Percentiles rank a stretch among this genome's conserved stretches.
Conservation (phyloP, 1,140 invertebrate genomes). For the Drosophila cardini region DNA sequence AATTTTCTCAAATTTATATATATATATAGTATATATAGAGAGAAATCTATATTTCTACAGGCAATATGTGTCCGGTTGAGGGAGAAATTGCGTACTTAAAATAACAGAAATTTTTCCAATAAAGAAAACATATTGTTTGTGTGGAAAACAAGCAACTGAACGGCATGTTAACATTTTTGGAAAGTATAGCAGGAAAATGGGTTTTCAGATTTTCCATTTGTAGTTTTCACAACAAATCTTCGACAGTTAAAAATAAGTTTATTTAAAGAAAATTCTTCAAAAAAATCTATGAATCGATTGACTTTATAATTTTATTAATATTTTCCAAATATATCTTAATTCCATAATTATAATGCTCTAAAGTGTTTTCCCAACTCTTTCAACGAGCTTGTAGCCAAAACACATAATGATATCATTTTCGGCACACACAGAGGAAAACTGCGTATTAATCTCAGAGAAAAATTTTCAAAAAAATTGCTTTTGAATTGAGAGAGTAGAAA, state of each 20-base stretch:
- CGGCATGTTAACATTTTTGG: neutral
- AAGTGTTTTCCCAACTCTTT: neutral
- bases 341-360: neutral
- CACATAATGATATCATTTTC: conserved; percentile 13
- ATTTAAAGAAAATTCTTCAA: neutral
- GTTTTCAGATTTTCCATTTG: too few species aligned
- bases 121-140: neutral
- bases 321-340: neutral
- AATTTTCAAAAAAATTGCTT: neutral
- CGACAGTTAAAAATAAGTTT: too few species aligned
- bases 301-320: neutral
- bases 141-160: neutral
- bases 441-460: conserved; percentile 22
- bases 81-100: neutral
- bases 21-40: neutral
- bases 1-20: neutral
- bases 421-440: neutral
- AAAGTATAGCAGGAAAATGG: too few species aligned
- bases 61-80: neutral
- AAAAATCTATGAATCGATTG: neutral
- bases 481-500: neutral
- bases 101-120: neutral
- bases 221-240: too few species aligned
- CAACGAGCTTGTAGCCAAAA: neutral
- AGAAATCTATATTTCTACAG: too few species aligned